Percentiles rank a stretch among this genome's conserved stretches.
Evolutionary conservation across 2,888 invertebrate species (phyloP).

Genomic region (Monopis laevigella): DNA sequence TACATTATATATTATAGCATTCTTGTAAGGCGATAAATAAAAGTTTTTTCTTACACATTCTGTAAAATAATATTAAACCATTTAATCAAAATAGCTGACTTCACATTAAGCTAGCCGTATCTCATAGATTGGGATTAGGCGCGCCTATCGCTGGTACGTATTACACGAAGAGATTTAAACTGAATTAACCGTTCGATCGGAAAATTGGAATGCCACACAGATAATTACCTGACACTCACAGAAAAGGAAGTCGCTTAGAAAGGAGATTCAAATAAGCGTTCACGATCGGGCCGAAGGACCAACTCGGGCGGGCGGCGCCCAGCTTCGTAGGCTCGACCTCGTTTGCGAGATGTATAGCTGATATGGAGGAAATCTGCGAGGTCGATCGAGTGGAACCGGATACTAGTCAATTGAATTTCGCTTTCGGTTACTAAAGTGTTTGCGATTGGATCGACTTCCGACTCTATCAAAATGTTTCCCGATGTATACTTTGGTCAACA

Average conservation of each 20-base stretch:
- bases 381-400: conserved; percentile 41
- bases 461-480: conserved; percentile 7
- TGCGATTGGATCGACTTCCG: conserved; percentile 24
- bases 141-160: conserved; percentile 48
- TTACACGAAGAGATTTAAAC: conserved; percentile 65
- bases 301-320: conserved; percentile 33
- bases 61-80: conserved; percentile 18
- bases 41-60: conserved; percentile 16
- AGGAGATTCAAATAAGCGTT: conserved; percentile 63
- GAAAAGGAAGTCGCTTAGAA: conserved; percentile 62
- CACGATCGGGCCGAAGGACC: conserved; percentile 36
- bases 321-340: conserved; percentile 8
- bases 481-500: neutral
- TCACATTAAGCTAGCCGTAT: conserved; percentile 28
- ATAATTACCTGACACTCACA: conserved; percentile 69
- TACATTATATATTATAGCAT: conserved; percentile 15
- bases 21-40: too few species aligned
- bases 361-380: conserved; percentile 30
- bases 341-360: conserved; percentile 9
- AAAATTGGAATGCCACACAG: conserved; percentile 68
- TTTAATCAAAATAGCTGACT: conserved; percentile 25
- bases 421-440: conserved; percentile 27
- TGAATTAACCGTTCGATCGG: conserved; percentile 67
- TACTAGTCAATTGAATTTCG: conserved; percentile 43
- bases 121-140: conserved; percentile 55